These are phyloP conservation scores for Acrocephalus arundinaceus DNA, from an alignment of 2,113 vertebrate species.

Conservation along the genomic window DNA sequence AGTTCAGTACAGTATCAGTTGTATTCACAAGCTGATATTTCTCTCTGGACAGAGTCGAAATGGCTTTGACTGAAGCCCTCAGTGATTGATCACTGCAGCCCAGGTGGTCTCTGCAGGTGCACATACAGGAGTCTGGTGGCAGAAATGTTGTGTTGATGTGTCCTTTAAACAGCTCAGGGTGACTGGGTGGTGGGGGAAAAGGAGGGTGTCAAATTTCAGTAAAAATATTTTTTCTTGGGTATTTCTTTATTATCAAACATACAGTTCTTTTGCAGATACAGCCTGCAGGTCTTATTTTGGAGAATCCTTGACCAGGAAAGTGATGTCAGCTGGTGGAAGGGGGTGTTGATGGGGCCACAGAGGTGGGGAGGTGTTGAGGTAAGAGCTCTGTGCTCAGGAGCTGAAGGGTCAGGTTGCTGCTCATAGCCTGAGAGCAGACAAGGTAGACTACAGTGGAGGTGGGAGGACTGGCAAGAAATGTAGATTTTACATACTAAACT, in stretches of 20 bases:
- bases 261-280: background rate
- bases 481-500: background rate
- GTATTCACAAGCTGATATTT: background rate
- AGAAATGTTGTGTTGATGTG: background rate
- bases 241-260: background rate
- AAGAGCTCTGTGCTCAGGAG: background rate
- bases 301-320: background rate
- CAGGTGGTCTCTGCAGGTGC: background rate
- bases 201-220: background rate
- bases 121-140: background rate
- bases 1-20: background rate
- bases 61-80: background rate
- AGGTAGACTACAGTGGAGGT: background rate
- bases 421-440: background rate
- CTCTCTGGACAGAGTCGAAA: background rate
- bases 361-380: background rate
- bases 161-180: background rate
- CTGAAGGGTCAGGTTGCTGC: background rate
- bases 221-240: background rate
- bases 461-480: background rate
- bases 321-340: background rate
- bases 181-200: rapidly evolving
- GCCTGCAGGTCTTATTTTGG: background rate
- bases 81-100: background rate
- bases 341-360: background rate